Evolutionary conservation across 2,113 vertebrate species (phyloP).

Genomic region (Nothoprocta perdicaria): DNA sequence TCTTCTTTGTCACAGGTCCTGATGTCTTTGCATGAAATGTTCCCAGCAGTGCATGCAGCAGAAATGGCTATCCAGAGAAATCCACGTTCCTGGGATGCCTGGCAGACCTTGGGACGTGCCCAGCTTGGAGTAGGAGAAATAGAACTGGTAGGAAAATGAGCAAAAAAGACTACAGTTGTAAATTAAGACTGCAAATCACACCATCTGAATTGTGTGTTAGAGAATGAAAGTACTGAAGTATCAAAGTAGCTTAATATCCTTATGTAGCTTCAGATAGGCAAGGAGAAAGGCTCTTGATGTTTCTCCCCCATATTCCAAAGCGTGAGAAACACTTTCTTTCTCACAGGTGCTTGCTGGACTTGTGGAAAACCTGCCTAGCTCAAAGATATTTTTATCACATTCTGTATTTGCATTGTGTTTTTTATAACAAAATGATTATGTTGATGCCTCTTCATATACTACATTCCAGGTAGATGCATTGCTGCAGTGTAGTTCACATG

Average conservation of each 20-base stretch:
- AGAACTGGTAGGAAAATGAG: constrained; percentile 81
- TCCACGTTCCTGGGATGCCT: constrained; percentile 91
- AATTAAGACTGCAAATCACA: background rate
- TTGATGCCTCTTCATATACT: background rate
- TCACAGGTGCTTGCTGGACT: background rate
- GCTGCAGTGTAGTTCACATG: background rate
- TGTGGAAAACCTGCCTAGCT: background rate
- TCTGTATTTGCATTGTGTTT: background rate
- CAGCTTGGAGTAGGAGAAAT: constrained; percentile 95
- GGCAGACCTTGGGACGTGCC: constrained; percentile 94
- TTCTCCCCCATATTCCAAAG: background rate
- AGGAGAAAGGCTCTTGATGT: background rate
- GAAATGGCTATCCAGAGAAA: constrained; percentile 91
- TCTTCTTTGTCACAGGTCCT: constrained; percentile 81
- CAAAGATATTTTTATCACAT: background rate
- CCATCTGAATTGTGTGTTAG: background rate
- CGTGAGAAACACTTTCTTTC: background rate
- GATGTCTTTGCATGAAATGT: constrained; percentile 90
- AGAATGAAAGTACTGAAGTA: background rate
- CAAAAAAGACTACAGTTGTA: background rate
- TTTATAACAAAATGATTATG: background rate
- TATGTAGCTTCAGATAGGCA: background rate
- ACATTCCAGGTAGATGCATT: background rate
- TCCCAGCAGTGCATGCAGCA: constrained; percentile 92
- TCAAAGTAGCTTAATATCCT: background rate